Evolutionary conservation across 2,888 invertebrate species (phyloP).

Genomic region (Netelia melanura): DNA sequence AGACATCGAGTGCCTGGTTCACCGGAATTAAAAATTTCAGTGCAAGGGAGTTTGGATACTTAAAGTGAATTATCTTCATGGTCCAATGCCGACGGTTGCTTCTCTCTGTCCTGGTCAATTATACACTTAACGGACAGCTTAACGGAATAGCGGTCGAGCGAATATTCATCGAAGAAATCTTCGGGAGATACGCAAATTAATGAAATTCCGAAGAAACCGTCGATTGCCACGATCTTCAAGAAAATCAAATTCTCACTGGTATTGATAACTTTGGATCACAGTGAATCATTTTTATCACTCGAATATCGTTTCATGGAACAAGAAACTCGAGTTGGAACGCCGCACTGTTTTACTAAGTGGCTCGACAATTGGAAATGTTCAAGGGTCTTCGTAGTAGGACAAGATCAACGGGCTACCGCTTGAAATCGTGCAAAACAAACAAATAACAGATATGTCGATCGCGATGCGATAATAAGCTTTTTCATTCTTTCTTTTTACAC

Average conservation of each 20-base stretch:
- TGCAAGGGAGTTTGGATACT: constrained; percentile 37
- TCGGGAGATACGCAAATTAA: no score
- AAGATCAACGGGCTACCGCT: constrained; percentile 7
- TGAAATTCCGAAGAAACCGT: neutral
- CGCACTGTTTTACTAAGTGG: constrained; percentile 49
- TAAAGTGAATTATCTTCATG: constrained; percentile 40
- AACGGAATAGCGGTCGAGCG: neutral
- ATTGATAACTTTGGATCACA: neutral
- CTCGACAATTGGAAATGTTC: constrained; percentile 58
- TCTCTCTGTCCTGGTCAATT: constrained; percentile 48
- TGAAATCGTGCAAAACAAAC: constrained; percentile 8
- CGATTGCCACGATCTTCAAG: neutral
- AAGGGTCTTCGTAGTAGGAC: constrained; percentile 34
- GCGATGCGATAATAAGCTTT: neutral
- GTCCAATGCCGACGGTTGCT: constrained; percentile 32
- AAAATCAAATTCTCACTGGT: neutral
- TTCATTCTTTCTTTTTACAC: neutral
- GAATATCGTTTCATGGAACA: constrained; percentile 15
- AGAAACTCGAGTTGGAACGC: neutral
- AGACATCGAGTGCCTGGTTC: neutral
- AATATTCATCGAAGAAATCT: no score
- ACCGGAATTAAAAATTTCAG: neutral
- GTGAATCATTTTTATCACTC: neutral
- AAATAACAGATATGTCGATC: neutral
- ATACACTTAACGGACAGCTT: constrained; percentile 47